phyloP scores from a whole-genome alignment of 2,888 invertebrate species.

The Leptinotarsa peninsularis region DNA sequence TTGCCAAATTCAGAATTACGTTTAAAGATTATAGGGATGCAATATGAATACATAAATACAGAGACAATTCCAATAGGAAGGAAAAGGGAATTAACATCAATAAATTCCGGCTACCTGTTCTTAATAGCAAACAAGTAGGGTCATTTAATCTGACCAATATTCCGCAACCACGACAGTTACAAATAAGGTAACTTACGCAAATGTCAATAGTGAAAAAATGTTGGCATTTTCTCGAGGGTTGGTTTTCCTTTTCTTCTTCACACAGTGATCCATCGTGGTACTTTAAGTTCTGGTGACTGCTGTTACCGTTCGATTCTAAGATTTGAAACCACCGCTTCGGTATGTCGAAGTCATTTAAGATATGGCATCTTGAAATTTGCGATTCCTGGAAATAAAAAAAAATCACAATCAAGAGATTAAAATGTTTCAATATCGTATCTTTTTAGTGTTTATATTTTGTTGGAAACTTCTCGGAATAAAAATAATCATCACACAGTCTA shows the following conservation, averaged over 20 bases:
- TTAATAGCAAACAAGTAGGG: too few species aligned
- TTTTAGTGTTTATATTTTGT: too few species aligned
- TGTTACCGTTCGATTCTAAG: not conserved
- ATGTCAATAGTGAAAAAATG: slow-evolving; percentile 73
- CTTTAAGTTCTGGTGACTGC: not conserved
- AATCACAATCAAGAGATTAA: not conserved
- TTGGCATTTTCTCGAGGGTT: slow-evolving; percentile 77
- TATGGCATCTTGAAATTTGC: not conserved
- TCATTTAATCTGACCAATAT: too few species aligned
- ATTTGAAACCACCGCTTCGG: not conserved
- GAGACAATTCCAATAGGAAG: too few species aligned
- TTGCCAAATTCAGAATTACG: too few species aligned
- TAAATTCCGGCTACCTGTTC: too few species aligned
- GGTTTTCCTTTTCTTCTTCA: slow-evolving; percentile 67
- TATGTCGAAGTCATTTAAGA: not conserved
- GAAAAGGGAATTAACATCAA: too few species aligned
- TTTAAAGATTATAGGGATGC: too few species aligned
- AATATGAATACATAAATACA: too few species aligned
- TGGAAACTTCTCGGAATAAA: too few species aligned
- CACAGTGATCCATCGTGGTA: slow-evolving; percentile 68
- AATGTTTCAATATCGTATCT: not conserved
- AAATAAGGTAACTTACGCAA: slow-evolving; percentile 70
- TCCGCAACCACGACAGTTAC: too few species aligned
- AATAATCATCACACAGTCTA: too few species aligned
- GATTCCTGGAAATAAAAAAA: not conserved